These are phyloP conservation scores for Sebastes flavidus DNA, from an alignment of 2,797 vertebrate species.

Conservation along the genomic window DNA sequence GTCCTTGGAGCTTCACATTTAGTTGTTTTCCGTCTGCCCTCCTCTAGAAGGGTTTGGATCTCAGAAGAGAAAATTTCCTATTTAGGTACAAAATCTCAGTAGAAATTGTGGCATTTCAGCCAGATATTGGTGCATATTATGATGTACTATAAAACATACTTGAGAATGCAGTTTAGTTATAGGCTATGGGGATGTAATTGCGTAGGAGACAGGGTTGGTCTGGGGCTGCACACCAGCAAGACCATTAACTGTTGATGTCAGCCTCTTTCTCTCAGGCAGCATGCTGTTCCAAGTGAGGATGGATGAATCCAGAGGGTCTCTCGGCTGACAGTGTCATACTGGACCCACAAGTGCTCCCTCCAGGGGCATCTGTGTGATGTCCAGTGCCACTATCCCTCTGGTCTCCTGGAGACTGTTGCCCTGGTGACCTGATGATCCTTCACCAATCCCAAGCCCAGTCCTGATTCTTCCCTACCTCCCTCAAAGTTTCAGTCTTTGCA, in stretches of 20 bases:
- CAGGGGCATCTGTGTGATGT: not conserved
- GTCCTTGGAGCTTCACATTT: not conserved
- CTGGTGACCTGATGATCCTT: not conserved
- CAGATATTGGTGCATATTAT: not conserved
- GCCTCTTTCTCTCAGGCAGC: not conserved
- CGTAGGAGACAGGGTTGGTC: not conserved
- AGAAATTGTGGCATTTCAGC: not conserved
- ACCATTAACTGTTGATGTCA: not conserved
- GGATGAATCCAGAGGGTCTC: too few species aligned
- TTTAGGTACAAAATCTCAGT: not conserved
- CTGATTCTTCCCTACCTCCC: too few species aligned
- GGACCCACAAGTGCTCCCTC: not conserved
- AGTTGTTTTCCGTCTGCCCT: not conserved
- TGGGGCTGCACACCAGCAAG: not conserved
- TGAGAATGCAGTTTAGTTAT: not conserved
- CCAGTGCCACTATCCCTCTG: not conserved
- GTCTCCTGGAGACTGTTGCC: too few species aligned
- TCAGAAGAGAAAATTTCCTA: not conserved
- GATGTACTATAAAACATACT: not conserved
- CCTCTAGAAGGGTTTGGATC: not conserved
- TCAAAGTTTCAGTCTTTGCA: too few species aligned
- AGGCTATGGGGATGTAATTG: not conserved
- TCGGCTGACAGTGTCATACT: too few species aligned
- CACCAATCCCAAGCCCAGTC: rapidly evolving
- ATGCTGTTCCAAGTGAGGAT: too few species aligned